Evolutionary conservation across 2,888 invertebrate genomes (phyloP).

Genomic region (Subacronicta megacephala): DNA sequence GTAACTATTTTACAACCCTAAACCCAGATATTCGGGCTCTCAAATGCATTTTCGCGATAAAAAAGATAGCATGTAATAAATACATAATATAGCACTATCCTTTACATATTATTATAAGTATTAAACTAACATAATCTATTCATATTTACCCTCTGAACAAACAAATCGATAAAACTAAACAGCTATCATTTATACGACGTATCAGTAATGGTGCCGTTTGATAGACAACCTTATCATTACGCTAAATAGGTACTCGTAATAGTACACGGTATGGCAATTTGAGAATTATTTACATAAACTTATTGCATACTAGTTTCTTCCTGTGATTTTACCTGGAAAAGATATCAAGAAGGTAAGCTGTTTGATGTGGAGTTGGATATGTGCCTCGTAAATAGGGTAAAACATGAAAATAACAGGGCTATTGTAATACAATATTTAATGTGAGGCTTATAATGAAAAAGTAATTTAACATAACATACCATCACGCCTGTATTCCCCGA

Average conservation of each 20-base stretch:
- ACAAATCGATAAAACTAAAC: slow-evolving; percentile 14
- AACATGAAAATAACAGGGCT: no score
- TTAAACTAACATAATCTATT: slow-evolving; percentile 4
- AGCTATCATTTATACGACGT: slow-evolving; percentile 8
- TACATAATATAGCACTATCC: slow-evolving; percentile 17
- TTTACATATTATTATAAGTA: slow-evolving; percentile 23
- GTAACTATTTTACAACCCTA: no score
- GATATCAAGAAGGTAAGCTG: no score
- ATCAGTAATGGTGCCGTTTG: slow-evolving; percentile 22
- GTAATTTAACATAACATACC: no score
- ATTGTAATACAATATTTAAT: no score
- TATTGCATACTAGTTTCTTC: no score
- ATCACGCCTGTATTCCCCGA: no score
- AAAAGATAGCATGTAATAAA: not conserved
- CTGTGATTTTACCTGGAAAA: no score
- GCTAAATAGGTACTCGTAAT: slow-evolving; percentile 21
- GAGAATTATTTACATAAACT: slow-evolving; percentile 17
- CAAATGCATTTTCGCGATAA: slow-evolving; percentile 4
- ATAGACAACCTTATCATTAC: slow-evolving; percentile 35
- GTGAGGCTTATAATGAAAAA: no score
- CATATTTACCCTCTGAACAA: not conserved
- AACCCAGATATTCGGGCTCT: no score
- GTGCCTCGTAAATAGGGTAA: no score
- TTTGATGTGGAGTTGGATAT: no score
- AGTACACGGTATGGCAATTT: slow-evolving; percentile 39